Base-by-base conservation (phyloP, 2,888 invertebrate species). In the Tetanocera ferruginea region DNA sequence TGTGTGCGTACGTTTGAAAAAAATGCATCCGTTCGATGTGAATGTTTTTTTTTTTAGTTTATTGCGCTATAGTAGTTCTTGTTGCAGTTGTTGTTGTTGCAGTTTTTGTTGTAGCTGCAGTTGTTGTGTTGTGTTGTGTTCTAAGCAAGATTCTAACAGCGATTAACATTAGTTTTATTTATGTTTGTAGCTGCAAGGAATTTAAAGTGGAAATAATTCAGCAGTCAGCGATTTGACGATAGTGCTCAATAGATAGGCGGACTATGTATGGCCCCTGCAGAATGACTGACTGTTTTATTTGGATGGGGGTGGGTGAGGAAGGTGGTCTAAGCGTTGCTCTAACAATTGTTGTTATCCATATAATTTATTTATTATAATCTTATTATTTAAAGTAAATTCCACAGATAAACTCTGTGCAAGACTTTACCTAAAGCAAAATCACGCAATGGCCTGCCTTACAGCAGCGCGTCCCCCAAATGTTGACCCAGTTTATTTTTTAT, bases 171-270 rank as follows among this genome's bases (percentile, higher is more conserved):
- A 55, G 23, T 23, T 55, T n/a, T 23, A 55, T 55, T 55, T 11
- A 55, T 23, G n/a, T n/a, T 6, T 2, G 55, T 55, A 55, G 55
- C 55, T 55, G 55, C 55, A 55, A 23, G 55, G 55, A 55, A 55
- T 55, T 55, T 55, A 55, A 55, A 55, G 55, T 55, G 55, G 55
- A 55, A 19, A 55, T 55, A 55, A 55, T 55, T 55, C 55, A 19
- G 3, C 55, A 23, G 23, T 23, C 55, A 55, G 55, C 23, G 55
- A 55, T 55, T 55, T 55, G 55, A 19, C 55, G 55, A 55, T 55
- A 19, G n/a, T 23, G 55, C 55, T 55, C 19, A n/a, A n/a, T 55
- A 19, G 55, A 55, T 55, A 55, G 1, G 55, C 19, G 55, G 55
- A 9, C 49, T 9, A n/a, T n/a, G n/a, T 37, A 8, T 37, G 37